Percentiles rank a stretch among this genome's conserved stretches.
phyloP scores from a whole-genome alignment of 2,113 vertebrate species.

The pig (Sus scrofa) region DNA sequence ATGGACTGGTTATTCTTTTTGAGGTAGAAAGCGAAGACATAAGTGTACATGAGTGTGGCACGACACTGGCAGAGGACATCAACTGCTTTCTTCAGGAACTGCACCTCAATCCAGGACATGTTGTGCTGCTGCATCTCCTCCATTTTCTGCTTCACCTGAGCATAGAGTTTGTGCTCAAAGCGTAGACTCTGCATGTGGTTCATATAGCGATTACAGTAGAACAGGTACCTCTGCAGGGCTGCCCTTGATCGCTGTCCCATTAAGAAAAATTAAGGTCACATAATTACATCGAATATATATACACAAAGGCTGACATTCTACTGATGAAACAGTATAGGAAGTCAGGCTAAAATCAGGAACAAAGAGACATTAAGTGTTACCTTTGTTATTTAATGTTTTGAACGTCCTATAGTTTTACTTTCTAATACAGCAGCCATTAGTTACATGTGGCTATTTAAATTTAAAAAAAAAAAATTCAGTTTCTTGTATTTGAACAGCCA shows the following conservation, averaged over 20 bases:
- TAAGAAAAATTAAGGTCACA: slow-evolving; percentile 78
- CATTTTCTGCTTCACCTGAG: slow-evolving; percentile 99
- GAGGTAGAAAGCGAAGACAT: slow-evolving; percentile 99
- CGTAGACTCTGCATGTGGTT: slow-evolving; percentile 99
- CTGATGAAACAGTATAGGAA: not conserved
- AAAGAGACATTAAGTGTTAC: not conserved
- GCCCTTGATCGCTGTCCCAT: slow-evolving; percentile 96
- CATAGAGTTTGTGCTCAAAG: slow-evolving; percentile 99
- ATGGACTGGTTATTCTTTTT: slow-evolving; percentile 99
- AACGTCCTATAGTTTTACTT: not conserved
- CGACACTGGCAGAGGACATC: slow-evolving; percentile 99
- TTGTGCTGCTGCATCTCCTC: slow-evolving; percentile 99
- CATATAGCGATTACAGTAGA: slow-evolving; percentile 99
- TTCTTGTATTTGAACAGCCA: not conserved
- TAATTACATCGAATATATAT: slow-evolving; percentile 78
- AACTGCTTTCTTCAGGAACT: slow-evolving; percentile 99
- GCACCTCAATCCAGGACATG: slow-evolving; percentile 99
- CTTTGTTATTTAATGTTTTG: slow-evolving; percentile 10
- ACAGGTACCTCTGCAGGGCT: slow-evolving; percentile 99
- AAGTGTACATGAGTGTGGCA: slow-evolving; percentile 99
- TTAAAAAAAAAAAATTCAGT: slow-evolving; percentile 43
- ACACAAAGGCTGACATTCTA: slow-evolving; percentile 30
- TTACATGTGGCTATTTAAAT: not conserved
- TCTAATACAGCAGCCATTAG: not conserved
- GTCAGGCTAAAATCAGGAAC: not conserved